These are phyloP conservation scores for Pogonognathellus flavescens DNA, from an alignment of 1,140 invertebrate genomes.

Conservation along the genomic window DNA sequence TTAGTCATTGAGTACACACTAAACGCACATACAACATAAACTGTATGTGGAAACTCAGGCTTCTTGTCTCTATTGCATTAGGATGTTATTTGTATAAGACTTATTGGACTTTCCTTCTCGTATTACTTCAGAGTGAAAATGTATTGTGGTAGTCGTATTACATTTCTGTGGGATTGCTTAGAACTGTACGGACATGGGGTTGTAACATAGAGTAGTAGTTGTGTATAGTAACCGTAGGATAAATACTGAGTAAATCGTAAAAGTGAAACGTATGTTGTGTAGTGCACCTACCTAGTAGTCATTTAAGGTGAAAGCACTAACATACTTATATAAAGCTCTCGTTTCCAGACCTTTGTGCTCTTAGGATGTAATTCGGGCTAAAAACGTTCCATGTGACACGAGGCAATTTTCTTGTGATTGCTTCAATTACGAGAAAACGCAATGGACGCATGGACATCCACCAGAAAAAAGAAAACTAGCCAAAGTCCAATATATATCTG, in stretches of 20 bases:
- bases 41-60: background rate
- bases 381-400: slow-evolving; percentile 31
- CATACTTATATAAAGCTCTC: background rate
- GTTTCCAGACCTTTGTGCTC: slow-evolving; percentile 17
- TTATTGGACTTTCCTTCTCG: slow-evolving; percentile 35
- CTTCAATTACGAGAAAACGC: slow-evolving; percentile 37
- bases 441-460: background rate
- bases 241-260: background rate
- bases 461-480: background rate
- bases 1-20: background rate
- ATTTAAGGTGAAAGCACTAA: background rate
- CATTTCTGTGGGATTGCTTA: background rate
- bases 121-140: background rate
- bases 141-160: background rate
- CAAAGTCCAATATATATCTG: too few relatives aligned
- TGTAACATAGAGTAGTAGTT: too few relatives aligned
- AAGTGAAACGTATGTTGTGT: background rate
- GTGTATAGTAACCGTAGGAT: too few relatives aligned
- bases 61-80: slow-evolving; percentile 7
- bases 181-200: background rate
- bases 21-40: background rate
- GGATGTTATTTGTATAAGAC: slow-evolving; percentile 39
- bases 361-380: slow-evolving; percentile 24
- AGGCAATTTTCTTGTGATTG: slow-evolving; percentile 48
- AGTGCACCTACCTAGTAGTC: background rate